A percentile compares a stretch with the other conserved stretches of the same genome.
These are phyloP conservation scores for Capra hircus DNA, from an alignment of 2,113 vertebrate species.

Conservation along the genomic window DNA sequence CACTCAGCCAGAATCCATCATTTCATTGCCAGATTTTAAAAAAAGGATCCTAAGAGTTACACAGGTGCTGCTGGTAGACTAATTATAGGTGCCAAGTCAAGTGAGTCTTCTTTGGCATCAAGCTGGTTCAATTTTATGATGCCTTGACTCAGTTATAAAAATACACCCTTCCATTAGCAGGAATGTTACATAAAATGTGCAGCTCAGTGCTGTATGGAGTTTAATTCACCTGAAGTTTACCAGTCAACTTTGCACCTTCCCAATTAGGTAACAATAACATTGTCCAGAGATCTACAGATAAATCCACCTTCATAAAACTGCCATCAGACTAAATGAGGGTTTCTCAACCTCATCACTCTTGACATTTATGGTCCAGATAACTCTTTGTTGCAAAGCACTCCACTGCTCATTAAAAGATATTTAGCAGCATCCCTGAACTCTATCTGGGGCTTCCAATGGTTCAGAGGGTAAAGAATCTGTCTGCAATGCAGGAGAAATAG, in stretches of 20 bases:
- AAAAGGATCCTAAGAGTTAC: not conserved
- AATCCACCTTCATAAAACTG: not conserved
- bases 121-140: not conserved
- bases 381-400: not conserved
- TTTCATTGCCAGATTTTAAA: slow-evolving; percentile 42
- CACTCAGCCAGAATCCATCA: slow-evolving; percentile 39
- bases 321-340: not conserved
- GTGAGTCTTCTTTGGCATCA: not conserved
- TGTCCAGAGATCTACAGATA: not conserved
- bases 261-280: not conserved
- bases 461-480: not conserved
- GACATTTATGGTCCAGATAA: not conserved
- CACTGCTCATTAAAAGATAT: not conserved
- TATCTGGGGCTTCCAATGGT: not conserved
- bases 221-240: not conserved
- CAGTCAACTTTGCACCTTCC: not conserved
- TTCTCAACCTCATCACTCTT: not conserved
- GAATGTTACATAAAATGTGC: not conserved
- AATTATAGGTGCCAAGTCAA: slow-evolving; percentile 39
- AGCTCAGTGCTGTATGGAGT: not conserved
- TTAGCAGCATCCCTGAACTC: not conserved
- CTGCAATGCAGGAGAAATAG: not conserved
- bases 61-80: slow-evolving; percentile 46
- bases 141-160: slow-evolving; percentile 9
- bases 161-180: not conserved